Evolutionary conservation across 2,888 invertebrate genomes (phyloP).

Genomic region (Phragmatobia fuliginosa): DNA sequence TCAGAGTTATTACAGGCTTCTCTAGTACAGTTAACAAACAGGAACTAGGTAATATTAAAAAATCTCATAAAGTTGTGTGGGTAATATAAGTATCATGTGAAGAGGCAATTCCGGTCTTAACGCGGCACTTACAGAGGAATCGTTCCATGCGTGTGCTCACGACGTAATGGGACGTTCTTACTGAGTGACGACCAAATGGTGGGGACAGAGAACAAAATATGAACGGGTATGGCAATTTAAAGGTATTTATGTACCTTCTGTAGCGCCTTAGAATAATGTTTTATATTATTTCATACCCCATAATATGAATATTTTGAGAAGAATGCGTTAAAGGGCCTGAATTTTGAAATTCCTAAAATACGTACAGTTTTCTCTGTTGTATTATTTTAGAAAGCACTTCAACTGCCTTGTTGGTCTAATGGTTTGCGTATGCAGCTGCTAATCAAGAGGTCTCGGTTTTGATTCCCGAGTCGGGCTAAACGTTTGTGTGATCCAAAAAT

Average conservation of each 20-base stretch:
- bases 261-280: not conserved
- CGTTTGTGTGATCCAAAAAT: too few relatives aligned
- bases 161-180: slow-evolving; percentile 83
- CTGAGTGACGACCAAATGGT: slow-evolving; percentile 80
- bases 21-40: not conserved
- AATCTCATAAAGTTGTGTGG: slow-evolving; percentile 47
- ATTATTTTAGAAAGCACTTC: too few relatives aligned
- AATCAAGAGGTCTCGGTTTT: too few relatives aligned
- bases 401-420: too few relatives aligned
- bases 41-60: slow-evolving; percentile 35
- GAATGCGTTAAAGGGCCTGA: not conserved
- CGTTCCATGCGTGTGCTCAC: slow-evolving; percentile 75
- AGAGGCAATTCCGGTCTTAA: slow-evolving; percentile 76
- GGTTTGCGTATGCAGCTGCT: too few relatives aligned
- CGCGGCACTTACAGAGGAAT: slow-evolving; percentile 75
- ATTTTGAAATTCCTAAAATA: not conserved
- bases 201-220: slow-evolving; percentile 40
- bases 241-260: not conserved
- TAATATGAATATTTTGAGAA: not conserved
- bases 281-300: not conserved
- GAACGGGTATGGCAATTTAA: slow-evolving; percentile 15
- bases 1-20: not conserved
- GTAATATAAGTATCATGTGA: slow-evolving; percentile 62
- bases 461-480: too few relatives aligned
- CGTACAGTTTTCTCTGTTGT: too few relatives aligned